phyloP scores from a whole-genome alignment of 2,888 invertebrate species.

The Erebia ligea region DNA sequence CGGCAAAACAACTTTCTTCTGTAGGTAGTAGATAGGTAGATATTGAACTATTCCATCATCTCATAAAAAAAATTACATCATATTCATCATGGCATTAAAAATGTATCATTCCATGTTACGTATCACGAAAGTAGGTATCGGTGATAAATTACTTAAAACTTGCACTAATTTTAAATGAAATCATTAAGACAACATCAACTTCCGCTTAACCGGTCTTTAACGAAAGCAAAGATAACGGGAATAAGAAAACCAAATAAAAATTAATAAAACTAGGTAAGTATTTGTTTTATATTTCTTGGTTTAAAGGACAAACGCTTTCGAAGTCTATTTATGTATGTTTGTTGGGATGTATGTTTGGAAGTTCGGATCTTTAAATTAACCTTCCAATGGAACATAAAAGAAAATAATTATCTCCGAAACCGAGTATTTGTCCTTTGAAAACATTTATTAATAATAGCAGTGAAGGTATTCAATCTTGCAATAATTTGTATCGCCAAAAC shows the following conservation, averaged over 20 bases:
- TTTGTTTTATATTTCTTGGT: no score
- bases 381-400: background rate
- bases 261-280: no score
- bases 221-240: no score
- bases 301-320: no score
- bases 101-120: no score
- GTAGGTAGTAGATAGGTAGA: background rate
- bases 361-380: background rate
- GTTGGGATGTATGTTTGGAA: background rate
- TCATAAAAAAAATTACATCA: no score
- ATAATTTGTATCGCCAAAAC: constrained; percentile 4
- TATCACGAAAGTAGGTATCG: no score
- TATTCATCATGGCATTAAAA: background rate
- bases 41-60: background rate
- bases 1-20: constrained; percentile 1
- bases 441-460: constrained; percentile 1
- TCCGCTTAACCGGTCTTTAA: no score
- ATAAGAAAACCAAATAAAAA: no score
- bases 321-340: background rate
- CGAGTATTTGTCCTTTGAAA: background rate
- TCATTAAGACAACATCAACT: no score
- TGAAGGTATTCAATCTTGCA: constrained; percentile 1
- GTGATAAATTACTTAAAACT: background rate
- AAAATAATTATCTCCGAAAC: background rate
- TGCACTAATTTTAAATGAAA: background rate